Evolutionary conservation across 2,888 invertebrate genomes (phyloP).

Genomic region (Drosophila mayaguana): DNA sequence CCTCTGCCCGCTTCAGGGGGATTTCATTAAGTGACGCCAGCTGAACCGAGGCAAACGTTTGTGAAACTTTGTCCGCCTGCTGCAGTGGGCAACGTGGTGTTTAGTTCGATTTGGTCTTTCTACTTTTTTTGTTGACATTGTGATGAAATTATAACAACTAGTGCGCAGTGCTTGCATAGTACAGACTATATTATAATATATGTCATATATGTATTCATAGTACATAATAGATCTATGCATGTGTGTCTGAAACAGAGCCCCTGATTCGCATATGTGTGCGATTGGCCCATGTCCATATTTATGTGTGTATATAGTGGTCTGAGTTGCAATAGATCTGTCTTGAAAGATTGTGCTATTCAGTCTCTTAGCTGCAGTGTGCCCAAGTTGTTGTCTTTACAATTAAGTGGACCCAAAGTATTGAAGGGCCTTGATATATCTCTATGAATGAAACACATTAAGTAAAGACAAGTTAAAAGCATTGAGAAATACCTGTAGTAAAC

Average conservation of each 20-base stretch:
- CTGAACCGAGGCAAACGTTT: slow-evolving; percentile 39
- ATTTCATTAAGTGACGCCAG: slow-evolving; percentile 46
- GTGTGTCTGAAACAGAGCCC: slow-evolving; percentile 23
- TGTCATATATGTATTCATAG: neutral
- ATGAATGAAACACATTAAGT: neutral
- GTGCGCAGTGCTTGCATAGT: slow-evolving; percentile 41
- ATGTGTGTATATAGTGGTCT: neutral
- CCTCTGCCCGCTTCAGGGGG: slow-evolving; percentile 8
- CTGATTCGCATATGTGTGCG: neutral
- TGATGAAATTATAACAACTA: slow-evolving; percentile 19
- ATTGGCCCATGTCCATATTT: neutral
- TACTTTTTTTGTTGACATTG: slow-evolving; percentile 9
- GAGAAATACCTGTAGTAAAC: neutral
- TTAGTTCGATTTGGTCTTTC: slow-evolving; percentile 17
- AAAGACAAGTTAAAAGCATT: neutral
- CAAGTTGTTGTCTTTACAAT: slow-evolving; percentile 7
- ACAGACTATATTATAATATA: slow-evolving; percentile 7
- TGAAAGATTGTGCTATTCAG: slow-evolving; percentile 11
- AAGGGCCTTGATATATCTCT: too few species aligned
- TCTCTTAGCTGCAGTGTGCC: slow-evolving; percentile 24
- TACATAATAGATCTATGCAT: neutral
- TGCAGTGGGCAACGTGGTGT: slow-evolving; percentile 8
- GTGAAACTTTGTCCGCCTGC: slow-evolving; percentile 11
- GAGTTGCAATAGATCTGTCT: neutral
- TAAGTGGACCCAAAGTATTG: slow-evolving; percentile 5